Evolutionary conservation across 2,888 invertebrate genomes (phyloP), one percentile per base, ranked within the genome.

Genomic region (Anaspis maculata): DNA sequence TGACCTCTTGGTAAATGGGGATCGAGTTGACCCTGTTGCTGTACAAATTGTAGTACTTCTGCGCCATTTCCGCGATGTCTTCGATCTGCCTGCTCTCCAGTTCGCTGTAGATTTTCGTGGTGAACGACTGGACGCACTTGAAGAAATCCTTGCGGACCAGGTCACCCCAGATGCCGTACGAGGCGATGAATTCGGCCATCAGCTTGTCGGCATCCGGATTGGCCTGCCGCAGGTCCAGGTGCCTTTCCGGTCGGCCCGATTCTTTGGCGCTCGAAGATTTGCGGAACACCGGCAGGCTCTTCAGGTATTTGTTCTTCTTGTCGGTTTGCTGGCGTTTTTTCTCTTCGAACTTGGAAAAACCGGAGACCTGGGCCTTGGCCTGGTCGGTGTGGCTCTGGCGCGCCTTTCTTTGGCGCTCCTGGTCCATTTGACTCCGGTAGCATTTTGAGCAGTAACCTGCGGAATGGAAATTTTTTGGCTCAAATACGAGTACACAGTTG

Each of bases 371-470:
- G 1, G 68, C 59, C 13, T 69, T 69, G 3, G 54, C 45, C 25
- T 51, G 48, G 13, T 58, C 48, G 19, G 42, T 28, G 37, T 44
- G 49, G 12, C 35, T 34, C 14, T 48, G 37, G 30, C 45, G 49
- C 37, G 52, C 58, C 46, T 62, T 70, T 51, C 74, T 76, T 61
- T 63, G 73, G 41, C 74, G 66, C 51, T 76, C 73, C 36, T 66
- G 70, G 47, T 76, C 78, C 61, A 83, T 72, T 52, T 79, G 76
- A 52, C 90, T 86, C 30, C 91, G 76, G 67, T 90, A 90, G 64
- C 98, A 98, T 68, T 91, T 87, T 26, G 97, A 97, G 65, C 98
- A 98, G 63, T 91, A 92, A 2, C 96, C 67, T 66, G 15, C 19
- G 19, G 19, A 19, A 9, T 9, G 9, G 19, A n/a, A n/a, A n/a